Percentiles rank a stretch among this genome's conserved stretches.
Evolutionary conservation across 2,113 vertebrate species (phyloP).

Genomic region (Amphilophus citrinellus): DNA sequence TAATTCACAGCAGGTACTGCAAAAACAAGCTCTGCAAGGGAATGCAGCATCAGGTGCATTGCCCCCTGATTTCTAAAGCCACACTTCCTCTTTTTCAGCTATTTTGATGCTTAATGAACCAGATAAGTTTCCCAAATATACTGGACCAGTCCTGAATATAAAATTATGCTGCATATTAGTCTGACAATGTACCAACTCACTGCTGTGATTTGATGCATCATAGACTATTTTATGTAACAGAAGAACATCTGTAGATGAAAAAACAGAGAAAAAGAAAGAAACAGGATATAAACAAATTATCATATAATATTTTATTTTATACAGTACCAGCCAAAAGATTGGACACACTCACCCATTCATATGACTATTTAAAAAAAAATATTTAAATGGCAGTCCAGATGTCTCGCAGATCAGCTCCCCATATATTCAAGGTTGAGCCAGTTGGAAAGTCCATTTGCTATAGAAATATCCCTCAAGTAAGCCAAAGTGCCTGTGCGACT

Average conservation of each 20-base stretch:
- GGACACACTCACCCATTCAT: too few species aligned
- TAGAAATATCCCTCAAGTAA: not conserved
- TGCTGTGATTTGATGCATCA: not conserved
- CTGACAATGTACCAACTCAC: not conserved
- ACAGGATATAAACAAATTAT: not conserved
- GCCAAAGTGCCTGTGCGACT: not conserved
- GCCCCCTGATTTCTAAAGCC: conserved; percentile 33
- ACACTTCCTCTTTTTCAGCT: conserved; percentile 23
- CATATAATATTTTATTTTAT: not conserved
- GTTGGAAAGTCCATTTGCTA: not conserved
- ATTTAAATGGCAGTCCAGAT: not conserved
- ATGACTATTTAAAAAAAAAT: not conserved
- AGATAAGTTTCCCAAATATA: conserved; percentile 13
- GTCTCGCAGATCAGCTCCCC: not conserved
- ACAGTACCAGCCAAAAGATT: too few species aligned
- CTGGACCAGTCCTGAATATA: conserved; percentile 9
- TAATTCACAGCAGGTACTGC: conserved; percentile 34
- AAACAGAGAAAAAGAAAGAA: not conserved
- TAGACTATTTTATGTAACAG: not conserved
- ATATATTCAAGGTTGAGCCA: not conserved
- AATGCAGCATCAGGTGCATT: conserved; percentile 27
- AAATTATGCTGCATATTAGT: not conserved
- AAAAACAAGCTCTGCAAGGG: conserved; percentile 33
- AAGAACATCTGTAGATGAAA: not conserved
- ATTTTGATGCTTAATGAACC: conserved; percentile 30